phyloP scores from a whole-genome alignment of 1,140 invertebrate genomes.

The Hetaerina americana region DNA sequence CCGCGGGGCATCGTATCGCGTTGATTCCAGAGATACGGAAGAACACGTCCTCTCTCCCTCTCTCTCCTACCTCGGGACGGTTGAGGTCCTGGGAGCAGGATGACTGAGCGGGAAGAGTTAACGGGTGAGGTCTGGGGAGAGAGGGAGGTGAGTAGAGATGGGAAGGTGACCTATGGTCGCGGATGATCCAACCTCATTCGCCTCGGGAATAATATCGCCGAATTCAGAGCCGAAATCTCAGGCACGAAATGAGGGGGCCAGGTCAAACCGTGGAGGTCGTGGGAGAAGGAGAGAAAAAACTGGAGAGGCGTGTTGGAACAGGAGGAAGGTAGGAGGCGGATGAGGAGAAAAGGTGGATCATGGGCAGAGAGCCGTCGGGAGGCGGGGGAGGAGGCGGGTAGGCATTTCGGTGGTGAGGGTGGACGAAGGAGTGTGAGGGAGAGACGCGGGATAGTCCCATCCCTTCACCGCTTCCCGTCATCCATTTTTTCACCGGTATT shows the following conservation, averaged over 20 bases:
- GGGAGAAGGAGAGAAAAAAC: background rate
- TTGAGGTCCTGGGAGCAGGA: no score
- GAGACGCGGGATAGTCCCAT: no score
- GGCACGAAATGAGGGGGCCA: background rate
- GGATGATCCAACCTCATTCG: background rate
- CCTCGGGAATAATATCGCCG: background rate
- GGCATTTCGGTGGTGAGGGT: no score
- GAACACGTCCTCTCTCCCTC: background rate
- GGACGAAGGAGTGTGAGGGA: no score
- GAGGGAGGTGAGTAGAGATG: background rate
- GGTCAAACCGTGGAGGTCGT: background rate
- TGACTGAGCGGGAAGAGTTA: background rate
- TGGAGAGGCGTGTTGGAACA: background rate
- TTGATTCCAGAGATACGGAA: background rate
- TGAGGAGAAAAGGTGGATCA: no score
- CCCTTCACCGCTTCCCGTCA: no score
- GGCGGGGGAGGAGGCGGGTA: no score
- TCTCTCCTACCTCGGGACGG: background rate
- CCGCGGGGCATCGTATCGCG: background rate
- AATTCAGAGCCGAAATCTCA: background rate
- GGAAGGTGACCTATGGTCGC: background rate
- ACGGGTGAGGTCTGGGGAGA: background rate
- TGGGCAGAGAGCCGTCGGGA: no score
- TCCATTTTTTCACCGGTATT: no score
- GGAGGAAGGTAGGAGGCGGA: background rate